These are phyloP conservation scores for Malacoraja senta DNA, from an alignment of 2,797 vertebrate species.

Conservation along the genomic window DNA sequence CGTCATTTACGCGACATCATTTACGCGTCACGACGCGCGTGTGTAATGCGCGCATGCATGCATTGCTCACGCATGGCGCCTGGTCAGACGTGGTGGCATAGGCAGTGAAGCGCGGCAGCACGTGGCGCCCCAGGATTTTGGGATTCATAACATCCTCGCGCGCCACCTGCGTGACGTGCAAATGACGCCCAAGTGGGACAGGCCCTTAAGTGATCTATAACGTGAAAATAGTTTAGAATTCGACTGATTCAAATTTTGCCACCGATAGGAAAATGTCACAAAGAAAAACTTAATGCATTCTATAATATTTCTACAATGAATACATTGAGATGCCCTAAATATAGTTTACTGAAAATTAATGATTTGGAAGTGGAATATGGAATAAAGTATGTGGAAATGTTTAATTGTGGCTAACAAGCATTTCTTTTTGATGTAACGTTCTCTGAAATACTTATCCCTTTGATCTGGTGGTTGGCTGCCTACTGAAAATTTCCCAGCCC, in stretches of 20 bases:
- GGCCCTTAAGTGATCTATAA: no score
- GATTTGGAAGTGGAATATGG: not conserved
- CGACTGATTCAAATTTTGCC: not conserved
- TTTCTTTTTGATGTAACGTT: not conserved
- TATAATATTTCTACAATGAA: not conserved
- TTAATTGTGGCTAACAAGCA: not conserved
- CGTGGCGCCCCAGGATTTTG: no score
- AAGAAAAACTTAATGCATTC: not conserved
- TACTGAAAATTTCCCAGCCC: not conserved
- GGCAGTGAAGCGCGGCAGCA: no score
- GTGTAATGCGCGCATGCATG: no score
- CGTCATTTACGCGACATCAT: no score
- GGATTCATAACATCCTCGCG: no score
- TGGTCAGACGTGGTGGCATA: no score
- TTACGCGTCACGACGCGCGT: no score
- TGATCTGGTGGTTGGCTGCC: not conserved
- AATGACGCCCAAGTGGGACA: no score
- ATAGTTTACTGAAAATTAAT: not conserved
- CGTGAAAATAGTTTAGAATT: not conserved
- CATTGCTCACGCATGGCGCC: no score
- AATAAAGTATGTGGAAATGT: not conserved
- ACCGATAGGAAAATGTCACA: not conserved
- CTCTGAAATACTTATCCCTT: not conserved
- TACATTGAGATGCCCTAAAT: not conserved
- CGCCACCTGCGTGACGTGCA: no score